Evolutionary conservation across 1,140 invertebrate species (phyloP).

Genomic region (Atta texana): DNA sequence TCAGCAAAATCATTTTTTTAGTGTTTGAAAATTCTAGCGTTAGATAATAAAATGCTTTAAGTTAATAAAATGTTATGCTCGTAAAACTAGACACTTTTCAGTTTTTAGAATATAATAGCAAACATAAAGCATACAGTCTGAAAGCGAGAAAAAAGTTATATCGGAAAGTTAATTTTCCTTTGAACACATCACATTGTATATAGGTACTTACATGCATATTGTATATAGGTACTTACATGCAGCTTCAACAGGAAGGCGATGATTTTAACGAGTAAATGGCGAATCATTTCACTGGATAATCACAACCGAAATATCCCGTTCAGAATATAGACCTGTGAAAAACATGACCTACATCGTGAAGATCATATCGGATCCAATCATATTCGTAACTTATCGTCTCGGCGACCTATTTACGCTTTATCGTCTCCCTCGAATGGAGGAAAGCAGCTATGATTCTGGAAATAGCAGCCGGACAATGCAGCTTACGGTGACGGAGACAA

Average conservation of each 20-base stretch:
- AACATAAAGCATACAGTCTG: background rate
- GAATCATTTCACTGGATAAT: conserved; percentile 9
- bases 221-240: too few species aligned
- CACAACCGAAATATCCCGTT: conserved; percentile 13
- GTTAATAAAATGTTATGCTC: too few species aligned
- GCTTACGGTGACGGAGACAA: background rate
- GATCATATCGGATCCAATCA: conserved; percentile 50
- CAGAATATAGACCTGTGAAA: conserved; percentile 22
- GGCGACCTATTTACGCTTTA: conserved; percentile 54
- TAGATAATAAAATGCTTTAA: too few species aligned
- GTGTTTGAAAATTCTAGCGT: too few species aligned
- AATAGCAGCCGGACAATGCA: conserved; percentile 33
- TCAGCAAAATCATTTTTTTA: too few species aligned
- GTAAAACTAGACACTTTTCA: background rate
- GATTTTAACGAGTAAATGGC: background rate
- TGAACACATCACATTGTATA: background rate
- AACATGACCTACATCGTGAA: conserved; percentile 35
- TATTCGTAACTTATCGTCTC: conserved; percentile 55
- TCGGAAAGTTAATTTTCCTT: conserved; percentile 12
- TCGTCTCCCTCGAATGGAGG: background rate
- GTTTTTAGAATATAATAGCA: too few species aligned
- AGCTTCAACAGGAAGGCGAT: background rate
- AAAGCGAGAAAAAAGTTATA: background rate
- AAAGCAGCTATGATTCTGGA: conserved; percentile 18
- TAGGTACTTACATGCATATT: too few species aligned